Base-by-base conservation (phyloP, 2,113 vertebrate genomes). In the Pampusana beccarii region DNA sequence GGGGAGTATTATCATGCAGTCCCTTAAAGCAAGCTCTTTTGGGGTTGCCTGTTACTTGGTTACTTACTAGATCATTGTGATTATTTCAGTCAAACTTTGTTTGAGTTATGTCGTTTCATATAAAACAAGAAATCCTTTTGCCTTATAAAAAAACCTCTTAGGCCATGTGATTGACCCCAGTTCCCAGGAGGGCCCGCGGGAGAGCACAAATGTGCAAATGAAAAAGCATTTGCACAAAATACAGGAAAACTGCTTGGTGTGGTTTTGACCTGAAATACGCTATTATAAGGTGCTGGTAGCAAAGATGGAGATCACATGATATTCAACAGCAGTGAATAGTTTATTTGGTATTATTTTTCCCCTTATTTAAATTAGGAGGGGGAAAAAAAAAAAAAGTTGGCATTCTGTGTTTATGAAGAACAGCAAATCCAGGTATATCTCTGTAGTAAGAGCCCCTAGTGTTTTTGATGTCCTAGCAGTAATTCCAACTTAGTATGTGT, bases 181-280 rank as follows among this genome's bases (percentile, higher is more conserved):
- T 61, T 95, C 80, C 65, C 83, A 61, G 46, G 80, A 75, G 53
- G 79, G 21, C 28, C 64, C 0, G 3, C 72, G 79, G 60, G 48
- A 88, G 73, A 92, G 65, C 51, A 80, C 56, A 81, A 87, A 90
- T 60, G 62, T 64, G 19, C 19, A 60, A 92, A 88, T 85, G 70
- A 46, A 91, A 92, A 86, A 93, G 58, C 77, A 31, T 74, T 93
- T 96, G 34, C 50, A 70, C 64, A 57, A 56, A 86, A 80, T 71
- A 46, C 18, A 53, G 57, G 65, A 65, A 53, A 78, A 90, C 44
- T 56, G 16, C 42, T 80, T 48, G 44, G 8, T 86, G 69, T 81
- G 69, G 16, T 69, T 94, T 87, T 92, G 77, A 79, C 57, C 53
- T 75, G 66, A 81, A 96, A 77, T 57, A 67, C 0, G 7, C 34